phyloP scores from a whole-genome alignment of 2,888 invertebrate genomes.

The Drosophila mettleri region DNA sequence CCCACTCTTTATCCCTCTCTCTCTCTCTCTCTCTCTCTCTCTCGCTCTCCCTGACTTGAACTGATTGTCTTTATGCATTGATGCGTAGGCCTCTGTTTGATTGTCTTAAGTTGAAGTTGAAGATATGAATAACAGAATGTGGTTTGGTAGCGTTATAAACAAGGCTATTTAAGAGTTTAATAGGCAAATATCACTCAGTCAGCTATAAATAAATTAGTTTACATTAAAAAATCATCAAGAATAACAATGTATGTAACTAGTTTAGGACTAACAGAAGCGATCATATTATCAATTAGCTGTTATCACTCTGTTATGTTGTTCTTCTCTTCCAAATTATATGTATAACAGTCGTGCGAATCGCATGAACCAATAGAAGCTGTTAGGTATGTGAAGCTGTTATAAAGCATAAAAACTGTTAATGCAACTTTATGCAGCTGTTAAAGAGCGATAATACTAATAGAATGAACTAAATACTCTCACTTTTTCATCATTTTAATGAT shows the following conservation, averaged over 20 bases:
- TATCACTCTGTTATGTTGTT: background rate
- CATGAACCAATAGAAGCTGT: background rate
- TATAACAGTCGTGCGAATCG: background rate
- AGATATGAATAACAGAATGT: slow-evolving; percentile 57
- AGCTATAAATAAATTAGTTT: slow-evolving; percentile 13
- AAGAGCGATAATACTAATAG: too few species aligned
- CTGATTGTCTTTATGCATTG: slow-evolving; percentile 14
- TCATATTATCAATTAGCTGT: background rate
- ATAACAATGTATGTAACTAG: background rate
- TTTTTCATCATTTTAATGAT: too few species aligned
- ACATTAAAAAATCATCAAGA: slow-evolving; percentile 5
- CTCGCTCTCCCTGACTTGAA: background rate
- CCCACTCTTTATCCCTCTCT: background rate
- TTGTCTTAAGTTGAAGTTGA: slow-evolving; percentile 44
- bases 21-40: background rate
- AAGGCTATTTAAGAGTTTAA: slow-evolving; percentile 33
- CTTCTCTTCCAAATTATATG: background rate
- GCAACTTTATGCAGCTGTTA: background rate
- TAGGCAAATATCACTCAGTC: slow-evolving; percentile 24
- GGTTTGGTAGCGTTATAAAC: slow-evolving; percentile 43
- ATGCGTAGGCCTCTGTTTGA: slow-evolving; percentile 55
- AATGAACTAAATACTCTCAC: too few species aligned
- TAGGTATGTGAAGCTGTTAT: background rate
- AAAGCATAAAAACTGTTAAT: background rate
- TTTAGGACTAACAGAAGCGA: background rate